Conservation (phyloP, 2,797 vertebrate species). For the Gobionotothen gibberifrons region DNA sequence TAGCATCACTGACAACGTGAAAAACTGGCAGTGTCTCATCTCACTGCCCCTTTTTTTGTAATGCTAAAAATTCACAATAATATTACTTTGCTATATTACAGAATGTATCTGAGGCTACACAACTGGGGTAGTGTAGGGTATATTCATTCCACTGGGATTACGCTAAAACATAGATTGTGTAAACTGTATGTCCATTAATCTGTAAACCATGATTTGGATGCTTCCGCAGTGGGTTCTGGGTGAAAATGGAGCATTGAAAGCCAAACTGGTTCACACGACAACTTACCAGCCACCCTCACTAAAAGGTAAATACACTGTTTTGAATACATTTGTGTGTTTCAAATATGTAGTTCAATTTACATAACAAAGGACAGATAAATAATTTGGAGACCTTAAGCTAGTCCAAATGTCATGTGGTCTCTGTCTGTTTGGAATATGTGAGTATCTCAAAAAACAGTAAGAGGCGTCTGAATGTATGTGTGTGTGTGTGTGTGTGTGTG, state of each 20-base stretch:
- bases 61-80: background rate
- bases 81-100: background rate
- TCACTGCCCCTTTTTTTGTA: background rate
- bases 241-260: constrained; percentile 89
- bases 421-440: constrained; percentile 51
- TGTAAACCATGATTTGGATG: constrained; percentile 10
- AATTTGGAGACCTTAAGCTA: constrained; percentile 33
- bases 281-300: constrained; percentile 93
- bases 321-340: background rate
- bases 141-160: constrained; percentile 1
- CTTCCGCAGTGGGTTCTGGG: constrained; percentile 85
- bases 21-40: background rate
- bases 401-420: constrained; percentile 45
- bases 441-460: constrained; percentile 48
- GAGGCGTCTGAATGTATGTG: constrained; percentile 30
- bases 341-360: constrained; percentile 12
- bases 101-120: background rate
- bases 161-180: background rate
- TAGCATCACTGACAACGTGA: background rate
- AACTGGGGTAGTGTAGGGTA: background rate
- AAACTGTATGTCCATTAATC: background rate
- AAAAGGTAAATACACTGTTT: constrained; percentile 84
- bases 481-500: constrained; percentile 12
- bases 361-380: constrained; percentile 19
- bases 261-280: constrained; percentile 87